Evolutionary conservation across 2,797 vertebrate genomes (phyloP).

Genomic region (Gallinago solitaria): DNA sequence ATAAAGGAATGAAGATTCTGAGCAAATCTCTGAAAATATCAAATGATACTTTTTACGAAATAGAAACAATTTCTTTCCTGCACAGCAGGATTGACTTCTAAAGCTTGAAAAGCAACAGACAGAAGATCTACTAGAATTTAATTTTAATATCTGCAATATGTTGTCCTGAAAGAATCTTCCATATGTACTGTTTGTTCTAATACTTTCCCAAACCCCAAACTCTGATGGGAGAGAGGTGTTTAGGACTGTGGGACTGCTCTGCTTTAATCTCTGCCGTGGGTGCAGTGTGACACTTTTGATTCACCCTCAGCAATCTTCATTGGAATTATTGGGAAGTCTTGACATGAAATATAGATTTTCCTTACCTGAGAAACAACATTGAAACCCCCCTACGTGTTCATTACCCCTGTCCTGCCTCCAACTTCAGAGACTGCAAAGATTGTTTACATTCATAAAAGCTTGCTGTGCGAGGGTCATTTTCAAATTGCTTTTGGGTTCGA

Average conservation of each 20-base stretch:
- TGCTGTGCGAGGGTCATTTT: neutral
- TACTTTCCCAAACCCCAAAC: neutral
- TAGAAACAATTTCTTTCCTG: neutral
- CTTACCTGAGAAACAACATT: neutral
- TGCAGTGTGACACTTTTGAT: neutral
- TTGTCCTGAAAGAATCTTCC: neutral
- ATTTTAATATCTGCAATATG: fast-evolving
- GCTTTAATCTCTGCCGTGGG: neutral
- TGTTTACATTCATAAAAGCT: neutral
- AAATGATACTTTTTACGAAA: neutral
- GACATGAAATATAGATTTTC: neutral
- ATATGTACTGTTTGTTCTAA: neutral
- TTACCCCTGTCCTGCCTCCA: neutral
- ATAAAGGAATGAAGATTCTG: neutral
- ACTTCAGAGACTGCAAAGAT: neutral
- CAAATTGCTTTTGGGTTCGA: neutral
- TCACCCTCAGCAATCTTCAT: neutral
- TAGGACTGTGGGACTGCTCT: neutral
- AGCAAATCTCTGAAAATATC: neutral
- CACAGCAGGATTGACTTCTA: neutral
- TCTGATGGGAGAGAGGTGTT: neutral
- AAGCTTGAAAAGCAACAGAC: neutral
- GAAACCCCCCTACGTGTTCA: neutral
- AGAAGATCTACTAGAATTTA: neutral
- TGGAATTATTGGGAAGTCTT: neutral